Evolutionary conservation across 2,113 vertebrate genomes (phyloP), one percentile per base, ranked within the genome.

Genomic region (Lathamus discolor): DNA sequence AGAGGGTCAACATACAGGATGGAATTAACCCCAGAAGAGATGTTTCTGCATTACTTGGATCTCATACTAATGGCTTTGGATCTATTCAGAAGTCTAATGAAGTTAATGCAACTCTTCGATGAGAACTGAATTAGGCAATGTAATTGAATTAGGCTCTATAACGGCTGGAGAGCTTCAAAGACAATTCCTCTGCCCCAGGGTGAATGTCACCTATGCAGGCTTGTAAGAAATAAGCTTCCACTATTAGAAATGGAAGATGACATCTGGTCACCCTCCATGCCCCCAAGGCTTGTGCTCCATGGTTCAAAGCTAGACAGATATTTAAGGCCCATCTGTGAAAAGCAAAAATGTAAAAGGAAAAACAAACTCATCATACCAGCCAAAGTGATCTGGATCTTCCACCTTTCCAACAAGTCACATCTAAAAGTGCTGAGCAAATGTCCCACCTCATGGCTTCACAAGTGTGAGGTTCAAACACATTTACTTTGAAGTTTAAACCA

Each of bases 281-380:
- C 89, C 92, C 94, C 93, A 95, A 96, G 93, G 94, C 93, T 97
- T 96, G 96, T 95, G 91, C 95, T 94, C 93, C 95, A 93, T 85
- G 92, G 94, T 96, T 97, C 91, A 96, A 95, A 95, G 93, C 93
- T 96, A 93, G 95, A 96, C 24, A 96, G 95, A 96, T 37, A 95
- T 93, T 97, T 96, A 96, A 96, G 95, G 90, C 91, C 92, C 91
- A 93, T 92, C 81, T 91, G 94, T 96, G 95, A 97, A 97, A 92
- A 96, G 82, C 89, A 93, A 97, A 93, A 93, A 93, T 68, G 87
- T 46, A 91, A 94, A 92, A 95, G 31, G 24, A 19, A 51, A 83
- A 79, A 3, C 57, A 59, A 43, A 49, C 84, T 57, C 35, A 92
- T 95, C 75, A 82, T 66, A 90, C 73, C 88, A 92, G 95, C 95